Evolutionary conservation across 2,888 invertebrate species (phyloP).

Genomic region (Sepiola atlantica): DNA sequence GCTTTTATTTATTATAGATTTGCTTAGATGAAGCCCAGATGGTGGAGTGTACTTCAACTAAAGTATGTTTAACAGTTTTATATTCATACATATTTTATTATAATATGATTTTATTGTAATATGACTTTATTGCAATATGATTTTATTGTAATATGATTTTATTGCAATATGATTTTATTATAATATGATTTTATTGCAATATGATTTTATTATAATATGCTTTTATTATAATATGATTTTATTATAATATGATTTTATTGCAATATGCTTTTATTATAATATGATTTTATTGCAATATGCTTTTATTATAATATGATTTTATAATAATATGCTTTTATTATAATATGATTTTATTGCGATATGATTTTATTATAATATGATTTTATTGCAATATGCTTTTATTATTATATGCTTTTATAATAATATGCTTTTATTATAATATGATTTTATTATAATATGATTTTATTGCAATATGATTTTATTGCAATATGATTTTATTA

Average conservation of each 20-base stretch:
- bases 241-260: background rate
- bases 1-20: conserved; percentile 66
- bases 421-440: background rate
- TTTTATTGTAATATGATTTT: background rate
- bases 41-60: conserved; percentile 80
- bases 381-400: background rate
- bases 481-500: background rate
- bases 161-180: background rate
- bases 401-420: background rate
- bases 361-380: background rate
- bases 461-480: background rate
- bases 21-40: conserved; percentile 87
- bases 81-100: background rate
- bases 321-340: background rate
- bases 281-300: background rate
- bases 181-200: background rate
- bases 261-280: background rate
- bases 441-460: background rate
- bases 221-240: background rate
- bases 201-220: too few species aligned
- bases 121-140: background rate
- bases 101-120: background rate
- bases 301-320: background rate
- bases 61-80: conserved; percentile 60
- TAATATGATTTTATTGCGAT: background rate